phyloP scores from a whole-genome alignment of 2,113 vertebrate genomes.

The Campylomormyrus tamandua region DNA sequence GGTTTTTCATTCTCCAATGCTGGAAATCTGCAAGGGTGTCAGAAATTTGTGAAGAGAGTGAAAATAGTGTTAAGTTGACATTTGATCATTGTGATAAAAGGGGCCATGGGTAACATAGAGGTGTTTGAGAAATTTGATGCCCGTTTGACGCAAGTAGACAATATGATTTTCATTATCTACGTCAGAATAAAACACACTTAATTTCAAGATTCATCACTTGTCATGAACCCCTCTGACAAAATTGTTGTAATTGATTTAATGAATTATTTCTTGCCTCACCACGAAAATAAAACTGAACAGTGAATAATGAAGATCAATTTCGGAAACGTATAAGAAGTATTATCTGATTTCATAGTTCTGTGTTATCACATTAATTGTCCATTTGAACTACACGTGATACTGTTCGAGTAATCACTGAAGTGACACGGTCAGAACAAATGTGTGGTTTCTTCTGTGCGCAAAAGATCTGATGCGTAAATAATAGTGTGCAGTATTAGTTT shows the following conservation, averaged over 20 bases:
- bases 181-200: neutral
- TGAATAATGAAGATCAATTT: conserved; percentile 23
- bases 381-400: conserved; percentile 24
- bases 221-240: conserved; percentile 2
- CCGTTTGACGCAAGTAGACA: neutral
- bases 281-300: conserved; percentile 21
- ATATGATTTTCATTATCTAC: neutral
- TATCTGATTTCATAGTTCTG: conserved; percentile 31
- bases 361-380: conserved; percentile 24
- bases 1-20: neutral
- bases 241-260: conserved; percentile 23
- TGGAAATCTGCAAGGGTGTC: neutral
- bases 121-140: neutral
- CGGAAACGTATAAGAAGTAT: conserved; percentile 17
- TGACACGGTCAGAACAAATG: conserved; percentile 17
- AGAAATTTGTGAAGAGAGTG: neutral
- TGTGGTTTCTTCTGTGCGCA: neutral
- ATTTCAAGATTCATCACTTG: neutral
- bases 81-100: neutral
- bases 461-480: conserved; percentile 14
- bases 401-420: conserved; percentile 20
- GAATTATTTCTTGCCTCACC: conserved; percentile 16
- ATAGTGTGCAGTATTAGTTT: neutral
- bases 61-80: neutral
- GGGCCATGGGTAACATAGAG: neutral